These are phyloP conservation scores for Ptychobarbus kaznakovi DNA, from an alignment of 2,797 vertebrate genomes.

Conservation along the genomic window DNA sequence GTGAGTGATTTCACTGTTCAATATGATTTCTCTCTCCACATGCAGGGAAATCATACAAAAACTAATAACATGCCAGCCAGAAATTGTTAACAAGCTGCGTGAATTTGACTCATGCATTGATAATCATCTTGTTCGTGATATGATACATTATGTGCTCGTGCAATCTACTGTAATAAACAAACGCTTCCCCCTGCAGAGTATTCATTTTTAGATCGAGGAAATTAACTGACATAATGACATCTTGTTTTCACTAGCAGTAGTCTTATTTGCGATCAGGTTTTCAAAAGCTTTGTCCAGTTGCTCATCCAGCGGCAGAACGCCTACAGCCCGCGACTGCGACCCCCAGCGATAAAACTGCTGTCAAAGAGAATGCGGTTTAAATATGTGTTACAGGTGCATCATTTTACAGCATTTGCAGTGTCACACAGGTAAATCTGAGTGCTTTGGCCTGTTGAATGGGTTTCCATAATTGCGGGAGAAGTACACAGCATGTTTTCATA, in stretches of 20 bases:
- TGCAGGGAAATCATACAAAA: background rate
- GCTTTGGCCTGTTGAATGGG: conserved; percentile 9
- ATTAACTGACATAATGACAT: background rate
- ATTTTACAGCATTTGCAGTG: background rate
- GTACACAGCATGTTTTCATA: conserved; percentile 9
- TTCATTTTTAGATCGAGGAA: background rate
- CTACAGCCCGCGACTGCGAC: background rate
- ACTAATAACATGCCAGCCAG: background rate
- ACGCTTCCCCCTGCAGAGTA: background rate
- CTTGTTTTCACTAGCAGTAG: background rate
- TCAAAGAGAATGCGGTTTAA: background rate
- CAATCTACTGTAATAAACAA: background rate
- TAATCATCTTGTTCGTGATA: conserved; percentile 19
- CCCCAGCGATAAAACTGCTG: background rate
- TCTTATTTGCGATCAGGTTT: conserved; percentile 1
- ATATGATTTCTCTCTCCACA: background rate
- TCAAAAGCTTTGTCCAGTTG: background rate
- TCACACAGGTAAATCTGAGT: conserved; percentile 5
- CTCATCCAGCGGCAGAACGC: background rate
- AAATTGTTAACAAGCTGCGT: conserved; percentile 10
- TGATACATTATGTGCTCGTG: background rate
- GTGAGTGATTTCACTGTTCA: conserved; percentile 2
- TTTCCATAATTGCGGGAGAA: background rate
- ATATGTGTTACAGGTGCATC: background rate
- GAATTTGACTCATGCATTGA: conserved; percentile 18